Conservation (phyloP, 2,888 invertebrate genomes). For the Spodoptera littoralis region DNA sequence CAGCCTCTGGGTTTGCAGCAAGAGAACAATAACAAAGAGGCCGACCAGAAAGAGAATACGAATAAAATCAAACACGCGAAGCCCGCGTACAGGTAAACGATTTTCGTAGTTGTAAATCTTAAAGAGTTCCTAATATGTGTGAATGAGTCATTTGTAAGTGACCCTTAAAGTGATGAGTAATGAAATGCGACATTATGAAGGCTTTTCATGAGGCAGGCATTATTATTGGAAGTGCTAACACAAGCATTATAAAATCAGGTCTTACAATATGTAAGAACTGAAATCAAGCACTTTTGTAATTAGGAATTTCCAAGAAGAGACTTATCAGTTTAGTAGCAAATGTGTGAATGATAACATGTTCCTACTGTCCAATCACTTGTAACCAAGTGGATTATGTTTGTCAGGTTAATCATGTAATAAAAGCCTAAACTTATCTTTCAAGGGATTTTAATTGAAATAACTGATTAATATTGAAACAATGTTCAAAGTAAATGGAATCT, state of each 20-base stretch:
- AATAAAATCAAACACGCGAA: conserved; percentile 88
- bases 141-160: conserved; percentile 59
- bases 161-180: conserved; percentile 61
- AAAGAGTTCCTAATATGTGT: conserved; percentile 51
- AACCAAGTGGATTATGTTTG: too few species aligned
- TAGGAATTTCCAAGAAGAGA: conserved; percentile 20
- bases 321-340: conserved; percentile 28
- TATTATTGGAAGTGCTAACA: conserved; percentile 46
- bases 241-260: conserved; percentile 29
- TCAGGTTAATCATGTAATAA: too few species aligned
- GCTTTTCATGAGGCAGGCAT: conserved; percentile 29
- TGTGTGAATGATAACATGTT: background rate
- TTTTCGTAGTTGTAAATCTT: conserved; percentile 60
- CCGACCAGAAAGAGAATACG: conserved; percentile 80
- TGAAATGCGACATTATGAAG: conserved; percentile 27
- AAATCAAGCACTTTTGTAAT: conserved; percentile 11
- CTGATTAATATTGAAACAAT: too few species aligned
- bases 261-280: conserved; percentile 11
- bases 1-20: conserved; percentile 79
- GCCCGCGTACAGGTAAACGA: conserved; percentile 88
- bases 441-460: too few species aligned
- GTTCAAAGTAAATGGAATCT: too few species aligned
- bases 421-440: too few species aligned
- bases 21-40: conserved; percentile 85
- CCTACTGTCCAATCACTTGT: too few species aligned